A percentile compares a stretch with the other conserved stretches of the same genome.
phyloP scores from a whole-genome alignment of 2,113 vertebrate genomes.

The Pycnonotus jocosus region DNA sequence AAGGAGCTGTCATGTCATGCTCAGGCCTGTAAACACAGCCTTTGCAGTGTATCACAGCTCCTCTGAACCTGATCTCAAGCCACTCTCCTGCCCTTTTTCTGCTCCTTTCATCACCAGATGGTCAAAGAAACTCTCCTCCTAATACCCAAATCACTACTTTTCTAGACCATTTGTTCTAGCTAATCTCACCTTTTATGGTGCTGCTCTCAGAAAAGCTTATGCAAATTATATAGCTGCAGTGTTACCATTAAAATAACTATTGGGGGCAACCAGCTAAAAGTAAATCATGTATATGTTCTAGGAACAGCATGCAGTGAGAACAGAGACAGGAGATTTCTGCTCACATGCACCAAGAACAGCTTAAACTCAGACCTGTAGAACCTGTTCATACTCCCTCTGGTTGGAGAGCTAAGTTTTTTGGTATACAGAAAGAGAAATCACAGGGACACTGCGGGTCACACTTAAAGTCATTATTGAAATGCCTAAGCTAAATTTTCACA shows the following conservation, averaged over 20 bases:
- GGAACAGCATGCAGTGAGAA: neutral
- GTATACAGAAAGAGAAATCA: neutral
- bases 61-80: neutral
- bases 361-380: neutral
- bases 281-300: neutral
- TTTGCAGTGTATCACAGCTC: neutral
- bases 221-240: neutral
- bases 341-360: neutral
- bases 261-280: constrained; percentile 14
- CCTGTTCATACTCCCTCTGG: neutral
- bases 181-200: neutral
- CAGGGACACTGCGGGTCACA: neutral
- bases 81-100: neutral
- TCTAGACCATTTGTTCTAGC: neutral
- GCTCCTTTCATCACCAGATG: neutral
- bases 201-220: neutral
- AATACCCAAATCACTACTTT: neutral
- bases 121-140: neutral
- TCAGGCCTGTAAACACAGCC: neutral
- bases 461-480: neutral
- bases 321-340: neutral
- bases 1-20: accelerated
- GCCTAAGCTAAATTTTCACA: neutral
- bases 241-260: neutral
- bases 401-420: neutral